Evolutionary conservation across 2,113 vertebrate genomes (phyloP), one percentile per base, ranked within the genome.

Genomic region (Tenrec ecaudatus): DNA sequence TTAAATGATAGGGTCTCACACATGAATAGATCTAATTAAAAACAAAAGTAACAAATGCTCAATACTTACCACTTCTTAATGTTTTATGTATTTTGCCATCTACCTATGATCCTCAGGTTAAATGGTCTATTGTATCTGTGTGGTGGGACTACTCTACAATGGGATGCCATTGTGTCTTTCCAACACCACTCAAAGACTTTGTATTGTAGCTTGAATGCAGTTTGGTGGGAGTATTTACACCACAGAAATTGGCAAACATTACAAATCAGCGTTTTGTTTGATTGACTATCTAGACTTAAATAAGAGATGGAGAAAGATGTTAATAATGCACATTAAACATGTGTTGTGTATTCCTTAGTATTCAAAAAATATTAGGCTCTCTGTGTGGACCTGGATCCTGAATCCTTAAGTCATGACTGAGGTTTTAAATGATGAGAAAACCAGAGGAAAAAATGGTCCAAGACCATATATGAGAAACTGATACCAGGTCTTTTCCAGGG

Each of bases 1-100:
- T 90, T 95, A 64, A 58, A 57, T 82, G 86, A 76, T 80, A 71
- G 62, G 87, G 83, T 40, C 90, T 94, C 25, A 94, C 33, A 86
- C 43, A 77, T 6, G 25, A 90, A 27, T 58, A 47, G 60, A 77
- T 88, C 88, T 87, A 76, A 87, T 86, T 82, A 87, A 89, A 94
- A 69, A n/a, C 53, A 90, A 75, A 73, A 43, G 40, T 71, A 82
- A 58, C 77, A 86, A 83, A 66, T 82, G 79, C 11, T 11, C 16
- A 83, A 22, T 89, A 64, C 33, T 73, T 64, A 58, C 38, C 19
- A 73, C 57, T 86, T 79, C 53, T 53, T 87, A 82, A 94, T 92
- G 86, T 79, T 86, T 89, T 66, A 83, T 47, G 71, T 60, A 60
- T 78, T 89, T 71, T 86, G 36, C 47, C 53, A 4, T 40, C 82